Evolutionary conservation across 2,888 invertebrate species (phyloP).

Genomic region (Eupithecia inturbata): DNA sequence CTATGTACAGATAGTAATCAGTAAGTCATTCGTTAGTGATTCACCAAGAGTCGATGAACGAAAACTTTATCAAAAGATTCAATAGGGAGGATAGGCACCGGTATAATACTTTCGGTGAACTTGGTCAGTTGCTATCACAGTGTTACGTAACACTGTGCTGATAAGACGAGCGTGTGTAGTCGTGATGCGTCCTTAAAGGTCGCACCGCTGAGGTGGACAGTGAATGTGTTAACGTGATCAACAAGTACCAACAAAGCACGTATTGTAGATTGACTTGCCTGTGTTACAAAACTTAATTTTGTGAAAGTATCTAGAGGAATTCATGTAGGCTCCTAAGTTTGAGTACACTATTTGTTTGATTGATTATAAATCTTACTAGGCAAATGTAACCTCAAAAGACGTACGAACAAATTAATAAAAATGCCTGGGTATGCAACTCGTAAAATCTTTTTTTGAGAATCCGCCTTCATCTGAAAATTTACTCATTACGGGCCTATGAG

Average conservation of each 20-base stretch:
- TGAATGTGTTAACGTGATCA: not conserved
- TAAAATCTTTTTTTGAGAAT: not conserved
- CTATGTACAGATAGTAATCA: conserved; percentile 33
- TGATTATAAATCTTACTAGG: not conserved
- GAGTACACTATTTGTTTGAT: not conserved
- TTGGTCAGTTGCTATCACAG: not conserved
- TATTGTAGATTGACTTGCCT: not conserved
- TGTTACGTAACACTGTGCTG: not conserved
- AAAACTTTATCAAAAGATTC: not conserved
- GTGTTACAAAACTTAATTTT: not conserved
- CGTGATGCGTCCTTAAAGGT: not conserved
- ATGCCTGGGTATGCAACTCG: not conserved
- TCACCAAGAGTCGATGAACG: conserved; percentile 10
- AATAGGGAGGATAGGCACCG: not conserved
- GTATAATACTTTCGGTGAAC: not conserved
- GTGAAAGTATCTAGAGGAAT: not conserved
- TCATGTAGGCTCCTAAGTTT: not conserved
- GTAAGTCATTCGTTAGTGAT: conserved; percentile 15
- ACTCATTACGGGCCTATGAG: too few relatives aligned
- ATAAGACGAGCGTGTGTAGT: not conserved
- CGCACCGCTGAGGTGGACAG: not conserved
- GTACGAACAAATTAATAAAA: not conserved
- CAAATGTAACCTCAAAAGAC: not conserved
- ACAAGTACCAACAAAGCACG: not conserved
- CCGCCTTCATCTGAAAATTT: conserved; percentile 17